Base-by-base conservation (phyloP, 2,113 vertebrate genomes). In the Terrapene triunguis region DNA sequence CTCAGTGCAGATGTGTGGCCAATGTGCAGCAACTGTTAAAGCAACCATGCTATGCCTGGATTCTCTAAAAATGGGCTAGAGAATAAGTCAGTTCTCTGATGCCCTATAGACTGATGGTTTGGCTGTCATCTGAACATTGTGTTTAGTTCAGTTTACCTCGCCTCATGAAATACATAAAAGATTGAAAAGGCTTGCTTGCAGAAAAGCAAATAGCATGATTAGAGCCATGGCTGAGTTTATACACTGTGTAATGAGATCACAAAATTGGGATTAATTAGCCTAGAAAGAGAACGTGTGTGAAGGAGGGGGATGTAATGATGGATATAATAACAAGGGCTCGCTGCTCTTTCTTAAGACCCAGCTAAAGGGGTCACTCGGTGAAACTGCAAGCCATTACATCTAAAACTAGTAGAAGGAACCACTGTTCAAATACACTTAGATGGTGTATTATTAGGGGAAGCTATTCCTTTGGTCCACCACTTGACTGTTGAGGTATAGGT, bases 1-100 rank as follows among this genome's bases (percentile, higher is more conserved):
- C 78, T 78, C 47, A 1, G 2, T 35, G 51, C 32, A 29, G 22
- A 5, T 24, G 11, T 44, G 1, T 76, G 69, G 21, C 72, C 22
- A 44, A 24, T 6, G 38, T 44, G 24, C 38, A 4, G 2, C 47
- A 3, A 2, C 47, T 54, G n/a, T 25, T 82, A n/a, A 16, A 25
- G 55, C 14, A n/a, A 42, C 22, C 57, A 5, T 0, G 0, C 6
- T 51, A 13, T 38, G 50, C 55, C 76, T 21, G 4, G 5, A 6
- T 80, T 79, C 54, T 65, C 6, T 10, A 24, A 82, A 44, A 51
- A 78, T n/a, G 62, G 62, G 24, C 10, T 3, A 10, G 55, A 48
- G 32, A 35, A 2, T 1, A 14, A 8, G 1, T 1, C 51, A 8
- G 29, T 76, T 8, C 5, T 21, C 55, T 22, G 21, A 10, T 6